Evolutionary conservation across 2,113 vertebrate genomes (phyloP).

Genomic region (Eublepharis macularius): DNA sequence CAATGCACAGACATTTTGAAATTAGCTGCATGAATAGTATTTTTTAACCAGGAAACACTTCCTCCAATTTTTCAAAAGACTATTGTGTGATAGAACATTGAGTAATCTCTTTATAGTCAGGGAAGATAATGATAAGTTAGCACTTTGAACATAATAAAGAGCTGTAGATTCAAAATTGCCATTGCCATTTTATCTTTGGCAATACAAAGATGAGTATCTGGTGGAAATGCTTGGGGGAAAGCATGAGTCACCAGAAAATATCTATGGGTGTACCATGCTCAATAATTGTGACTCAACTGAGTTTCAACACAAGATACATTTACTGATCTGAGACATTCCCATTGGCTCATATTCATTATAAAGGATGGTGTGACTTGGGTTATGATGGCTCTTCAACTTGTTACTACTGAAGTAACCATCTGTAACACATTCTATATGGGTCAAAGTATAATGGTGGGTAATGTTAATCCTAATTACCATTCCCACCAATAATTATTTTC

Average conservation of each 20-base stretch:
- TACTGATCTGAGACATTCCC: background rate
- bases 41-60: slow-evolving; percentile 31
- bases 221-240: slow-evolving; percentile 2
- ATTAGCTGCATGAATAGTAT: slow-evolving; percentile 10
- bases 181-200: background rate
- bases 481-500: background rate
- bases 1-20: slow-evolving; percentile 43
- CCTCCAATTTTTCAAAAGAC: slow-evolving; percentile 9
- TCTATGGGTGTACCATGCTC: slow-evolving; percentile 12
- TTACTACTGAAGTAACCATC: background rate
- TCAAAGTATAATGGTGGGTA: background rate
- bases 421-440: background rate
- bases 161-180: background rate
- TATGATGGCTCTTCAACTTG: background rate
- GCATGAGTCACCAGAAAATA: slow-evolving; percentile 21
- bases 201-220: slow-evolving; percentile 16
- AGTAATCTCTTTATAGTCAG: background rate
- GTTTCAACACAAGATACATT: slow-evolving; percentile 21
- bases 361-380: background rate
- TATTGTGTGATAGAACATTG: background rate
- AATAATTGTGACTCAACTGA: slow-evolving; percentile 7
- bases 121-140: background rate
- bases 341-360: background rate
- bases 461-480: background rate
- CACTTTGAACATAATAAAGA: background rate